Conservation (phyloP, 2,888 invertebrate species). For the Patella ulyssiponensis region DNA sequence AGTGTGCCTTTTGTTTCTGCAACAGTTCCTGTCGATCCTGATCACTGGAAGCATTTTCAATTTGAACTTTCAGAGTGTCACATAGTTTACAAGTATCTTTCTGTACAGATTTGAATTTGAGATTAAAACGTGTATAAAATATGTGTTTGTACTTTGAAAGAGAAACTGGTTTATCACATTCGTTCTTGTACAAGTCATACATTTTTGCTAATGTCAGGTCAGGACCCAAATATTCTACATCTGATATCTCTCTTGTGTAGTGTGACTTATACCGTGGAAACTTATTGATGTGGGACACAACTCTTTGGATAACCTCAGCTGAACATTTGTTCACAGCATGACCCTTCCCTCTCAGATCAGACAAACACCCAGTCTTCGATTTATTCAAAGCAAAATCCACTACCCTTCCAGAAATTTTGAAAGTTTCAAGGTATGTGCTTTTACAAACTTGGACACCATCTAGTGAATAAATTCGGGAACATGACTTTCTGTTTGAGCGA, state of each 20-base stretch:
- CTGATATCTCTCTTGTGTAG: too few species aligned
- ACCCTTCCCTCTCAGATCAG: neutral
- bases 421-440: neutral
- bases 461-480: neutral
- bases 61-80: neutral
- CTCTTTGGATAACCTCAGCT: neutral
- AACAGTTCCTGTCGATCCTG: too few species aligned
- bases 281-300: neutral
- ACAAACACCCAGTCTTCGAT: neutral
- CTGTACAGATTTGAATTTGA: neutral
- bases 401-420: neutral
- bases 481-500: neutral
- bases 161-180: neutral
- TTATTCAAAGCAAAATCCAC: neutral
- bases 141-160: neutral
- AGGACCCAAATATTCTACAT: too few species aligned
- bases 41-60: neutral
- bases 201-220: neutral
- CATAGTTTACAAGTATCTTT: neutral
- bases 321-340: neutral
- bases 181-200: neutral
- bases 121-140: conserved; percentile 3
- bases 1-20: too few species aligned
- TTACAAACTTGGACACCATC: neutral
- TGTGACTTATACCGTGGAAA: too few species aligned